Percentiles rank a stretch among this genome's conserved stretches.
Conservation (phyloP, 1,140 invertebrate genomes). For the Magallana ariakensis region DNA sequence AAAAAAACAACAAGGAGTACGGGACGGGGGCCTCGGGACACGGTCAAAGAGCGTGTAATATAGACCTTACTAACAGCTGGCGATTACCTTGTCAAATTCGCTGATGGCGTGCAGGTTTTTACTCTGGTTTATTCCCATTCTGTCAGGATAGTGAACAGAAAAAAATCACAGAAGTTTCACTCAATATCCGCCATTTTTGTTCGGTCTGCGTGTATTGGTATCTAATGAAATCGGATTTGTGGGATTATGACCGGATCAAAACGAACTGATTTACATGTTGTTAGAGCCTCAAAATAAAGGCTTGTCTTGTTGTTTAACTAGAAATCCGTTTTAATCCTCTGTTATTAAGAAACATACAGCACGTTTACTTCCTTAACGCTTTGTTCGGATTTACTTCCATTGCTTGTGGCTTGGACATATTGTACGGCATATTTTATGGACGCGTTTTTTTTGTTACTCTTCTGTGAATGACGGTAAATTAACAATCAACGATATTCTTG, state of each 20-base stretch:
- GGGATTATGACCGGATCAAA: background rate
- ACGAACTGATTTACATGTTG: no score
- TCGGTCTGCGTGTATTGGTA: conserved; percentile 12
- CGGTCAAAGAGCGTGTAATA: no score
- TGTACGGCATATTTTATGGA: no score
- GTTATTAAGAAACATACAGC: background rate
- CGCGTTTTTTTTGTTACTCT: no score
- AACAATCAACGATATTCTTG: no score
- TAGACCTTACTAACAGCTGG: no score
- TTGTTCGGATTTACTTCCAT: no score
- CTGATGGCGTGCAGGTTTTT: conserved; percentile 13
- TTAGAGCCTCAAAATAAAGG: no score
- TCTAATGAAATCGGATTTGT: conserved; percentile 29
- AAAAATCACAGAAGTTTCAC: background rate
- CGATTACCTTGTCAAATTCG: conserved; percentile 30
- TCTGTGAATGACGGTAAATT: no score
- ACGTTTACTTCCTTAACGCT: background rate
- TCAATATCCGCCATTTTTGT: conserved; percentile 8
- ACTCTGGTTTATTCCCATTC: conserved; percentile 27
- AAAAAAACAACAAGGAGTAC: no score
- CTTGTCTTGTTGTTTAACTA: background rate
- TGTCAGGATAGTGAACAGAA: background rate
- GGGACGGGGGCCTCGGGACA: no score
- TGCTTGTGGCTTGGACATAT: no score
- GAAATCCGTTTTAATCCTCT: background rate